Percentiles rank a stretch among this genome's conserved stretches.
Evolutionary conservation across 2,797 vertebrate species (phyloP).

Genomic region (Manis javanica): DNA sequence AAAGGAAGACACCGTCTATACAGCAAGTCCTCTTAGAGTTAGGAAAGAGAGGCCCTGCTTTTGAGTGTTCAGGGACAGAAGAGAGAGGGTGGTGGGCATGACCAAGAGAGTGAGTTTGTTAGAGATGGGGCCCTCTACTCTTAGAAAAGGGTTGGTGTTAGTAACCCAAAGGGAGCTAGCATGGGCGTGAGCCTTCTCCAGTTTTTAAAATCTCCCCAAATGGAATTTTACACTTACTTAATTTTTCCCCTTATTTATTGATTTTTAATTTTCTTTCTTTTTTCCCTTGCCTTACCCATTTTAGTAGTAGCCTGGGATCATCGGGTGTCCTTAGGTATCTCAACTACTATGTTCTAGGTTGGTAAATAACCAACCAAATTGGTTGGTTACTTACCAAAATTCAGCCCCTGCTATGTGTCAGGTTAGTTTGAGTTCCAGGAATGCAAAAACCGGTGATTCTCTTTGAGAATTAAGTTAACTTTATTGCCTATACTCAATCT

Average conservation of each 20-base stretch:
- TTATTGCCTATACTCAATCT: background rate
- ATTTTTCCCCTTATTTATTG: background rate
- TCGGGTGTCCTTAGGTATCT: background rate
- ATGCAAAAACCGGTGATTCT: constrained; percentile 6
- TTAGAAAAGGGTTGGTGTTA: background rate
- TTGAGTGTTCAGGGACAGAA: background rate
- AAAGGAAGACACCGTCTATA: no score
- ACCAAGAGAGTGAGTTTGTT: background rate
- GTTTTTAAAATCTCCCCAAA: background rate
- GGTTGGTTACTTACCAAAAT: background rate
- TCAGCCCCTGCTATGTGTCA: constrained; percentile 11
- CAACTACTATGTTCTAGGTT: background rate
- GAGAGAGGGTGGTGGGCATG: background rate
- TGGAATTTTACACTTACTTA: background rate
- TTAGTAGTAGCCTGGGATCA: background rate
- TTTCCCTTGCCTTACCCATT: background rate
- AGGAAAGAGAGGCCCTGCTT: background rate
- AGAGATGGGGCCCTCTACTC: background rate
- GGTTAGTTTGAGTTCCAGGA: background rate
- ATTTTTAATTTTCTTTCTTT: background rate
- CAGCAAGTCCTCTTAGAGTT: background rate
- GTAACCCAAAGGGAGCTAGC: background rate
- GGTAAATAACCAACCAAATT: background rate
- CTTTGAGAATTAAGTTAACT: constrained; percentile 42
- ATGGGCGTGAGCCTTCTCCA: background rate